Evolutionary conservation across 2,797 vertebrate genomes (phyloP).

Genomic region (Smutsia temminckii): DNA sequence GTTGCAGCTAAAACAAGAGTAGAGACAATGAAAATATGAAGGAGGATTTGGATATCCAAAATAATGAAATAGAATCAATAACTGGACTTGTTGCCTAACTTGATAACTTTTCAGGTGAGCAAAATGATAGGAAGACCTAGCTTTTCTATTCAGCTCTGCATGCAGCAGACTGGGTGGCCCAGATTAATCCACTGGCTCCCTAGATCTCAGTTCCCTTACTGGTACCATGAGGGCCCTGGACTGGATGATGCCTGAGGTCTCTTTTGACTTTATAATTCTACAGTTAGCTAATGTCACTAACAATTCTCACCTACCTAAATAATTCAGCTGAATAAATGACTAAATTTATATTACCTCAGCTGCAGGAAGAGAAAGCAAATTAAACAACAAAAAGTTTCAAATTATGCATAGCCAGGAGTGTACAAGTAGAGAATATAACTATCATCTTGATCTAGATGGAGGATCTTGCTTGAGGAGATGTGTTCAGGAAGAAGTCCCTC

Average conservation of each 20-base stretch:
- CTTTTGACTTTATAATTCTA: background rate
- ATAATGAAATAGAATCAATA: background rate
- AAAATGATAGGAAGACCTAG: background rate
- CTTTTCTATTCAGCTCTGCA: background rate
- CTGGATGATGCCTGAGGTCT: background rate
- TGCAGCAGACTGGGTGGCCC: background rate
- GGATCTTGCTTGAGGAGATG: too few species aligned
- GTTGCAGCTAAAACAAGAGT: background rate
- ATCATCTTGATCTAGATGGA: background rate
- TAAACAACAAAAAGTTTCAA: background rate
- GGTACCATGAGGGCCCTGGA: background rate
- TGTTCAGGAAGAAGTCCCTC: too few species aligned
- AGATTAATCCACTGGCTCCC: background rate
- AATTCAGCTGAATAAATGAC: conserved; percentile 17
- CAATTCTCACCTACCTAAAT: background rate
- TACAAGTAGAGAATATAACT: background rate
- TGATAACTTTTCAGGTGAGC: background rate
- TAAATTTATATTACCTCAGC: background rate
- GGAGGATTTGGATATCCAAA: background rate
- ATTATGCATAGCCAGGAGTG: background rate
- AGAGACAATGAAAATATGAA: background rate
- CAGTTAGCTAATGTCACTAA: background rate
- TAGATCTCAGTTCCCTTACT: background rate
- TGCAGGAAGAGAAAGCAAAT: conserved; percentile 2
- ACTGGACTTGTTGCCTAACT: background rate